Evolutionary conservation across 2,113 vertebrate genomes (phyloP).

Genomic region (Burhinus oedicnemus): DNA sequence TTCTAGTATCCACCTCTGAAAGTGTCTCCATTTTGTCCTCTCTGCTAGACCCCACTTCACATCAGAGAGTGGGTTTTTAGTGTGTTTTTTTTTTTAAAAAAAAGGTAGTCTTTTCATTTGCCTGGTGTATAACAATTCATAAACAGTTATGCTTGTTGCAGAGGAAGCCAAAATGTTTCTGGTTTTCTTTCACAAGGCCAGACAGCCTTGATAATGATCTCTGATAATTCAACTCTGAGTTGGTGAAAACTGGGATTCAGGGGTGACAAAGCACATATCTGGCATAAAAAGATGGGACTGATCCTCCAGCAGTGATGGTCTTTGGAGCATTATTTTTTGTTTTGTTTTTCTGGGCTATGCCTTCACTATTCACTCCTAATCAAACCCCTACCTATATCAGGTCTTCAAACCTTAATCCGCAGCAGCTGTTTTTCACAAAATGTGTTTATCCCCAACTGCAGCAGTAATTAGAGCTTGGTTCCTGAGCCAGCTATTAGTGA

Average conservation of each 20-base stretch:
- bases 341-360: background rate
- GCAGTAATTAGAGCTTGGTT: background rate
- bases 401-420: background rate
- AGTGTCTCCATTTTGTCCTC: background rate
- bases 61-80: background rate
- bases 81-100: background rate
- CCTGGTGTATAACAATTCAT: background rate
- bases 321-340: background rate
- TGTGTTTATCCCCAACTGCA: background rate
- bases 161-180: background rate
- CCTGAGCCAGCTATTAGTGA: background rate
- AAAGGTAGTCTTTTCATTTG: background rate
- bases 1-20: background rate
- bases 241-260: background rate
- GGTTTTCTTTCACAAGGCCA: background rate
- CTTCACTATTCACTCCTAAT: background rate
- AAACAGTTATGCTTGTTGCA: background rate
- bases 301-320: background rate
- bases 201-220: background rate
- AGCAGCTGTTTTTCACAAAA: background rate
- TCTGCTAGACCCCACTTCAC: background rate
- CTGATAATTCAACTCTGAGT: background rate
- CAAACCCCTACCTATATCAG: background rate
- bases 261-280: background rate
- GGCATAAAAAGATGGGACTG: background rate